phyloP scores from a whole-genome alignment of 1,140 invertebrate species.

The Hycleus cichorii region DNA sequence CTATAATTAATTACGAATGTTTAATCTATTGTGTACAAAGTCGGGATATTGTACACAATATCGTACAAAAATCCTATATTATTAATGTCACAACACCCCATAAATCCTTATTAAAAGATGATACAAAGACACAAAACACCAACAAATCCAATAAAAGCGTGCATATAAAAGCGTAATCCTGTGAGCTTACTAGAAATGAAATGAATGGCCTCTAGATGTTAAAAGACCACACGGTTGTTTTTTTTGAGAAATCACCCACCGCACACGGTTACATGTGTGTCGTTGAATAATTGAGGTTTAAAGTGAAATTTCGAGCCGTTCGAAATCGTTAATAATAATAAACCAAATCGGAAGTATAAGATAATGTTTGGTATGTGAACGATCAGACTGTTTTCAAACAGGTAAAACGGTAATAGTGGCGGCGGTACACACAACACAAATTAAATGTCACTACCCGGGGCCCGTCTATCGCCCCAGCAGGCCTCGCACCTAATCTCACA shows the following conservation, averaged over 20 bases:
- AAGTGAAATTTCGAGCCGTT: too few species aligned
- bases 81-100: constrained; percentile 32
- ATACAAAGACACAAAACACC: constrained; percentile 26
- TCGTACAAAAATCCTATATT: constrained; percentile 18
- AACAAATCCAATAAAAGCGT: constrained; percentile 33
- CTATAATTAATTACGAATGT: constrained; percentile 1
- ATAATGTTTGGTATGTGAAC: background rate
- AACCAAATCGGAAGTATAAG: background rate
- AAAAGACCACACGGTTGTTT: too few species aligned
- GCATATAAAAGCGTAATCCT: constrained; percentile 26
- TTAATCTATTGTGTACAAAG: background rate
- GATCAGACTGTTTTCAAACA: background rate
- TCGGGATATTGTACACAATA: background rate
- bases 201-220: constrained; percentile 4
- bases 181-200: constrained; percentile 13
- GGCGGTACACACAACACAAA: constrained; percentile 26
- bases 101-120: constrained; percentile 33
- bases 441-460: constrained; percentile 30
- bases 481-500: constrained; percentile 31
- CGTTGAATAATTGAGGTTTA: too few species aligned
- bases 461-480: constrained; percentile 19
- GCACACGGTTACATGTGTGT: too few species aligned
- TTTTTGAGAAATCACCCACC: too few species aligned
- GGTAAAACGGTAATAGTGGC: background rate
- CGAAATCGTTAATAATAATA: background rate